Evolutionary conservation across 2,888 invertebrate genomes (phyloP), one percentile per base, ranked within the genome.

Genomic region (Hipparchia sbordonii): DNA sequence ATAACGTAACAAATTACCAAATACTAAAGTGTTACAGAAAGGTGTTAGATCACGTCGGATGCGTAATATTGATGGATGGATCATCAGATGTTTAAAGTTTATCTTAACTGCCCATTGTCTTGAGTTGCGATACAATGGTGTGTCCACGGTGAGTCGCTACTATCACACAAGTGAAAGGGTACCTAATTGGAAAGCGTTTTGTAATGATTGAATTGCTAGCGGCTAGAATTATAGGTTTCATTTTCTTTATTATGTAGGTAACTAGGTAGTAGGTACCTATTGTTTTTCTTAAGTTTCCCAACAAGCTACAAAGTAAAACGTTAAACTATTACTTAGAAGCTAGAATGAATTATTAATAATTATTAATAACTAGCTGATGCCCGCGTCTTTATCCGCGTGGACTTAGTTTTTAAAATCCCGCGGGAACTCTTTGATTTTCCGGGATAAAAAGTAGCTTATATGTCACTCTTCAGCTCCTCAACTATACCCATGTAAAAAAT

Each of bases 31-130:
- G 74, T 65, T 74, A 74, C 54, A 46, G 72, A 70, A 70, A 72
- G 74, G 65, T 68, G 70, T 72, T 74, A 67, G 72, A 72, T 72
- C 67, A 74, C 72, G 62, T 74, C n/a, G 70, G 45, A 70, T 57
- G 70, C 70, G 72, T 74, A 74, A 74, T 72, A 70, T 72, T 74
- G 74, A 74, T 60, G 51, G 74, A 74, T 70, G 39, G 56, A 52
- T 62, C 62, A 74, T 72, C 67, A 61, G 57, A 65, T 67, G 66
- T 70, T 72, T 72, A 67, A 63, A 72, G 70, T 72, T 72, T 69
- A 73, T 71, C 75, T 68, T 73, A 75, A 75, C 71, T 68, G 74
- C 65, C 72, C 63, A 75, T 75, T 75, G 75, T 75, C 52, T 67
- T 65, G 60, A 12, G 23, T 23, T 66, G 60, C 63, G 54, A 52